A percentile compares a stretch with the other conserved stretches of the same genome.
Evolutionary conservation across 2,797 vertebrate species (phyloP).

Genomic region (Eulemur rubriventer): DNA sequence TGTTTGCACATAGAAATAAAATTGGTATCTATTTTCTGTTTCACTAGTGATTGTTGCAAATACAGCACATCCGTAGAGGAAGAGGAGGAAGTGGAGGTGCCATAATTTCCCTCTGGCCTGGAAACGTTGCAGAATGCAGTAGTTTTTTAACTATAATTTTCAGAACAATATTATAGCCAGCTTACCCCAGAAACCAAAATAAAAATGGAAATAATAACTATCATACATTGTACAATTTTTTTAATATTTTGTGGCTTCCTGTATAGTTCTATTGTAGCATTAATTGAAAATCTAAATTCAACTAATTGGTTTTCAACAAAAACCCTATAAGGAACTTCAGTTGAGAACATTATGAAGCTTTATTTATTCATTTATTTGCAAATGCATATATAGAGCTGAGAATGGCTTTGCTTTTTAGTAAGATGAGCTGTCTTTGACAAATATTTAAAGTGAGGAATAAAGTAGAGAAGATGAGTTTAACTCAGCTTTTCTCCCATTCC

Average conservation of each 20-base stretch:
- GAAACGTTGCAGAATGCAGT: neutral
- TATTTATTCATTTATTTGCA: constrained; percentile 66
- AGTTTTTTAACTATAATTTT: neutral
- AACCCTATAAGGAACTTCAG: neutral
- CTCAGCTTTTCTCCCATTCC: neutral
- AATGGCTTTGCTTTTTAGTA: neutral
- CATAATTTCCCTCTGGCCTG: neutral
- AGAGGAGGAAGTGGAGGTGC: neutral
- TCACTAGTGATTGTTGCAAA: neutral
- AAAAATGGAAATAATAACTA: constrained; percentile 46
- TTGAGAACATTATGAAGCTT: neutral
- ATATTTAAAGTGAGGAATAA: constrained; percentile 12
- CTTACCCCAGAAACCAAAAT: neutral
- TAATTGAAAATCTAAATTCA: constrained; percentile 68
- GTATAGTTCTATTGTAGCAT: neutral
- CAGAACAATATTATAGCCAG: neutral
- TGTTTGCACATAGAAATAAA: neutral
- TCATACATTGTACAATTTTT: neutral
- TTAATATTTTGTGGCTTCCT: constrained; percentile 54
- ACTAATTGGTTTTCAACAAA: constrained; percentile 56
- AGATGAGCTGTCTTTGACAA: neutral
- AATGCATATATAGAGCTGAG: neutral
- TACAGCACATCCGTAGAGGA: neutral
- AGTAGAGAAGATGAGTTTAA: neutral
- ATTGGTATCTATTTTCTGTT: neutral